phyloP scores from a whole-genome alignment of 2,797 vertebrate species.

The Eospalax fontanierii region DNA sequence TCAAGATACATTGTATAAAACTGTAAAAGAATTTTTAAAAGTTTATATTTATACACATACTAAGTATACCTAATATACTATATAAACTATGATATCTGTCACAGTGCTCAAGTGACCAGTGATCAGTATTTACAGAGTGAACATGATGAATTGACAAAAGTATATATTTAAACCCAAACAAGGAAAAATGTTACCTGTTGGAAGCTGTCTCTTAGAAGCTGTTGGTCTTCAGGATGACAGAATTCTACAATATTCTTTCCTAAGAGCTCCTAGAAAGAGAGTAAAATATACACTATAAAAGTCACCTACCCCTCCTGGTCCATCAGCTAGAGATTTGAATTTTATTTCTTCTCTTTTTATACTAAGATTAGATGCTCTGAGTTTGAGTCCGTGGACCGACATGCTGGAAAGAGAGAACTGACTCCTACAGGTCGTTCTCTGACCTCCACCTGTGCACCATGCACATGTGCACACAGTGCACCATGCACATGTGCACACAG shows the following conservation, averaged over 20 bases:
- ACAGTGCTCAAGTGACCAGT: conserved; percentile 30
- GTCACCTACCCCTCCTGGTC: neutral
- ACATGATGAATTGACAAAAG: neutral
- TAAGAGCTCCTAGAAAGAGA: conserved; percentile 93
- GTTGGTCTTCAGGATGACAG: conserved; percentile 96
- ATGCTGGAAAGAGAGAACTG: neutral
- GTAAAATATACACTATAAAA: conserved; percentile 17
- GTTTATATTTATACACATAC: neutral
- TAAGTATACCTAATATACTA: no score
- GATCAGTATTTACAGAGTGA: conserved; percentile 31
- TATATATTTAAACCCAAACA: conserved; percentile 51
- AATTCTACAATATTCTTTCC: conserved; percentile 97
- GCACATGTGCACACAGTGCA: neutral
- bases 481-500: neutral
- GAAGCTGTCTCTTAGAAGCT: conserved; percentile 96
- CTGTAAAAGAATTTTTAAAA: neutral
- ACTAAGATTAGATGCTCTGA: neutral
- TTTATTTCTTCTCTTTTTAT: conserved; percentile 64
- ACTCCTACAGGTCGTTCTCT: neutral
- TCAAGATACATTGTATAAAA: no score
- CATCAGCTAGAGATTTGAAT: neutral
- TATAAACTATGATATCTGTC: conserved; percentile 18
- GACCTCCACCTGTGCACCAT: no score
- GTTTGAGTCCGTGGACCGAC: neutral
- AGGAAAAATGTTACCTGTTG: conserved; percentile 93